Conservation (phyloP, 1,140 invertebrate species). For the Nylanderia fulva region DNA sequence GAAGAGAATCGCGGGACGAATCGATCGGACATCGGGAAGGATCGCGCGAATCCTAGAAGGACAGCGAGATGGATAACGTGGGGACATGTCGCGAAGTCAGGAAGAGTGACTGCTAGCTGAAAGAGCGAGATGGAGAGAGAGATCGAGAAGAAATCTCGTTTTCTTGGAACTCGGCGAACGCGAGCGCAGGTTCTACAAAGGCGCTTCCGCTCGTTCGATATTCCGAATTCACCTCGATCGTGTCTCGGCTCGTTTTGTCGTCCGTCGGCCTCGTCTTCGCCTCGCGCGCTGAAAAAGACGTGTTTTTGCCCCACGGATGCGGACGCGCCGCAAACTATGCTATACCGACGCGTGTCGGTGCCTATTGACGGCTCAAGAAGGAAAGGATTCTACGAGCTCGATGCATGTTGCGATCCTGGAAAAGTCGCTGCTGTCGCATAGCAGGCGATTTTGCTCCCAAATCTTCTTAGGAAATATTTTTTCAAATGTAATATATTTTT, state of each 20-base stretch:
- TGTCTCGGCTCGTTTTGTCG: slow-evolving; percentile 75
- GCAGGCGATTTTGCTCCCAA: neutral
- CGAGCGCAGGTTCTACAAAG: slow-evolving; percentile 77
- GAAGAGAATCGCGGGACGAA: slow-evolving; percentile 62
- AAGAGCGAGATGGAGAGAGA: neutral
- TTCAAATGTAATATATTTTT: no score
- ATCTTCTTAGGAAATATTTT: no score
- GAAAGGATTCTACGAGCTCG: slow-evolving; percentile 64
- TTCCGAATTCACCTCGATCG: slow-evolving; percentile 77
- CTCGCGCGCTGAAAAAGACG: slow-evolving; percentile 73
- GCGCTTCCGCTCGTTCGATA: slow-evolving; percentile 78
- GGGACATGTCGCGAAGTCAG: slow-evolving; percentile 63
- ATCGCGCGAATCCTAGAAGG: slow-evolving; percentile 77
- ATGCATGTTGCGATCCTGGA: slow-evolving; percentile 3
- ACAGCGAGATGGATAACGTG: slow-evolving; percentile 76
- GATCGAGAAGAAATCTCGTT: slow-evolving; percentile 75
- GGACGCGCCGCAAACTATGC: slow-evolving; percentile 63
- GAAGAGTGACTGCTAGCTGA: neutral
- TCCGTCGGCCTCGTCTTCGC: slow-evolving; percentile 60
- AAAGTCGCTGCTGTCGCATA: slow-evolving; percentile 45
- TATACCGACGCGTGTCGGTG: slow-evolving; percentile 69
- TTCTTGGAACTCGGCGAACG: slow-evolving; percentile 75
- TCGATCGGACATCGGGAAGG: slow-evolving; percentile 70
- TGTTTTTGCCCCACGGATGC: slow-evolving; percentile 71
- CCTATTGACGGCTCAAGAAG: slow-evolving; percentile 73